Conservation (phyloP, 2,888 invertebrate species). For the Balanococcus diminutus region DNA sequence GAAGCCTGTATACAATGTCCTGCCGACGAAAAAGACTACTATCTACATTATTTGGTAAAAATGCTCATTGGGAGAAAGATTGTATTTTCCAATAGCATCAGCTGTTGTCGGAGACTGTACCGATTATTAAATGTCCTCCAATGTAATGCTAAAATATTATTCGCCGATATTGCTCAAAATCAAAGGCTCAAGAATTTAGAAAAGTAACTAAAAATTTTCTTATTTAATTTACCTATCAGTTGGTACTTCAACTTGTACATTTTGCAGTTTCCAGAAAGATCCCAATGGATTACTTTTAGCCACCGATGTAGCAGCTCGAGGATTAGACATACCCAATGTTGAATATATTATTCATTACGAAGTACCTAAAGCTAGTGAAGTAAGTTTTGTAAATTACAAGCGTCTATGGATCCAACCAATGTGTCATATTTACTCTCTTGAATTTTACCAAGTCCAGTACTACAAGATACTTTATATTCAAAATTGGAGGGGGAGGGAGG, state of each 20-base stretch:
- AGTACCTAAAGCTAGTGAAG: slow-evolving; percentile 92
- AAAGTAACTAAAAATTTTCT: slow-evolving; percentile 63
- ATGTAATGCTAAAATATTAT: slow-evolving; percentile 77
- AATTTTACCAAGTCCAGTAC: too few relatives aligned
- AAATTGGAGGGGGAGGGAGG: too few relatives aligned
- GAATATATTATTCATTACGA: slow-evolving; percentile 97
- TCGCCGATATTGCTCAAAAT: slow-evolving; percentile 91
- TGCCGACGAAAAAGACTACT: slow-evolving; percentile 84
- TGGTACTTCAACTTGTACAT: background rate
- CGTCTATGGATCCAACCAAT: too few relatives aligned
- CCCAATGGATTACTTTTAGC: slow-evolving; percentile 80
- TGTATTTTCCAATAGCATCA: slow-evolving; percentile 93
- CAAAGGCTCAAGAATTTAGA: slow-evolving; percentile 94
- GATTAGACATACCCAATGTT: slow-evolving; percentile 91
- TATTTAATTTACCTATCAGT: slow-evolving; percentile 43
- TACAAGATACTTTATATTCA: too few relatives aligned
- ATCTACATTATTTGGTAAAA: slow-evolving; percentile 87
- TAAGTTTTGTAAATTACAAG: too few relatives aligned
- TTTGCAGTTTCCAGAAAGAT: slow-evolving; percentile 65
- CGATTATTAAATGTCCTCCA: slow-evolving; percentile 64
- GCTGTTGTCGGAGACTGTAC: slow-evolving; percentile 80
- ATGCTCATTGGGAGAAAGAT: slow-evolving; percentile 88
- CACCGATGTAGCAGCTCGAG: slow-evolving; percentile 94
- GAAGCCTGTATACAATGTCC: slow-evolving; percentile 83
- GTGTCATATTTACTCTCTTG: too few relatives aligned